Conservation (phyloP, 2,888 invertebrate species). For the Epinotia ramella region DNA sequence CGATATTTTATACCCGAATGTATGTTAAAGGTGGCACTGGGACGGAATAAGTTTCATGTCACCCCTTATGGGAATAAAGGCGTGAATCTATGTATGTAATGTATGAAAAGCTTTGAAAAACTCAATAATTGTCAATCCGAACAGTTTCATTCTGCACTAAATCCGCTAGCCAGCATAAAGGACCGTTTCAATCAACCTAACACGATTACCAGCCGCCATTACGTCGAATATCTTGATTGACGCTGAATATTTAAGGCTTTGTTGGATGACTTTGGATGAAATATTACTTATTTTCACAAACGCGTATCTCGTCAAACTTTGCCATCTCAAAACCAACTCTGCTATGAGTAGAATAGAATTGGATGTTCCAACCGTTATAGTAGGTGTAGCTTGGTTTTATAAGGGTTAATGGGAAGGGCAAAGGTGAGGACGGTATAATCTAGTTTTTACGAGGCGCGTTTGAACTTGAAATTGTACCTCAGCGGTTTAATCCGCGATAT, state of each 20-base stretch:
- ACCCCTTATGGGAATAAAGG: too few relatives aligned
- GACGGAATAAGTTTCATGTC: too few relatives aligned
- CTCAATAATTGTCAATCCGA: not conserved
- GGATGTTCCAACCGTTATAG: not conserved
- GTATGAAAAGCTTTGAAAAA: not conserved
- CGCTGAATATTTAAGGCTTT: slow-evolving; percentile 42
- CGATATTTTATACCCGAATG: too few relatives aligned
- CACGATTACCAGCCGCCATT: slow-evolving; percentile 45
- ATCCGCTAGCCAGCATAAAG: slow-evolving; percentile 11
- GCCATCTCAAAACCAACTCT: not conserved
- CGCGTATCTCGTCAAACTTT: not conserved
- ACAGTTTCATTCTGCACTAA: not conserved
- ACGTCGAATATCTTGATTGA: slow-evolving; percentile 46
- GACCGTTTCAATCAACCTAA: slow-evolving; percentile 37
- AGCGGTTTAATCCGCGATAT: slow-evolving; percentile 27
- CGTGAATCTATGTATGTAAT: too few relatives aligned
- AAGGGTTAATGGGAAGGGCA: slow-evolving; percentile 36
- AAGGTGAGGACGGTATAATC: slow-evolving; percentile 27
- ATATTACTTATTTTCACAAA: slow-evolving; percentile 6
- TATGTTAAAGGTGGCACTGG: too few relatives aligned
- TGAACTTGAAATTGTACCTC: slow-evolving; percentile 37
- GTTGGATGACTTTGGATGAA: slow-evolving; percentile 26
- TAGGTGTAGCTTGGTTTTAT: not conserved
- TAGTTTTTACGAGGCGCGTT: slow-evolving; percentile 28
- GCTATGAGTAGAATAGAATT: not conserved